Evolutionary conservation across 2,888 invertebrate genomes (phyloP).

Genomic region (Ametastegia equiseti): DNA sequence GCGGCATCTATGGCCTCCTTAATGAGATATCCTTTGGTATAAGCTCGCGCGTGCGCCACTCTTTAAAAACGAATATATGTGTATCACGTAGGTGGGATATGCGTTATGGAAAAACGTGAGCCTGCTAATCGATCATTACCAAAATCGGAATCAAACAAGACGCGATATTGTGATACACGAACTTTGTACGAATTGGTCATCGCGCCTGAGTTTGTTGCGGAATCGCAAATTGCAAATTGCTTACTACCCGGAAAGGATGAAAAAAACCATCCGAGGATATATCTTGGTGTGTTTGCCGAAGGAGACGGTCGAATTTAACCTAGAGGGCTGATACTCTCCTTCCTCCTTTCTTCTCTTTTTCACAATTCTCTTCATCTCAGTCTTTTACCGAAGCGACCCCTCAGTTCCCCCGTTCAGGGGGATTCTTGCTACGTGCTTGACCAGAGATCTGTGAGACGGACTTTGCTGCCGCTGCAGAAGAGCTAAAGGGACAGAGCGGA

Average conservation of each 20-base stretch:
- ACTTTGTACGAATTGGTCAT: not conserved
- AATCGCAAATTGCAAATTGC: too few relatives aligned
- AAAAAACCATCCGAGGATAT: not conserved
- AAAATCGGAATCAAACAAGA: slow-evolving; percentile 16
- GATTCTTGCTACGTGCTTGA: slow-evolving; percentile 31
- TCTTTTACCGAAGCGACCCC: not conserved
- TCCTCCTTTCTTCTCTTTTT: not conserved
- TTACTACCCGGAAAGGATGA: too few relatives aligned
- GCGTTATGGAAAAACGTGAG: not conserved
- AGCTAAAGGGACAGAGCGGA: slow-evolving; percentile 54
- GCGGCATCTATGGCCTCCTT: slow-evolving; percentile 59
- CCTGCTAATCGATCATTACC: slow-evolving; percentile 25
- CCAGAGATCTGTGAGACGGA: slow-evolving; percentile 19
- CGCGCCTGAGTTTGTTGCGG: too few relatives aligned
- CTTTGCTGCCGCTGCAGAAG: slow-evolving; percentile 20
- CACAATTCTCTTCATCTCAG: not conserved
- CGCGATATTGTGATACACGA: not conserved
- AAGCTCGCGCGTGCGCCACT: slow-evolving; percentile 5
- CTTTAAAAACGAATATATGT: not conserved
- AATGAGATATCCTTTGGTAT: slow-evolving; percentile 67
- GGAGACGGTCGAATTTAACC: slow-evolving; percentile 5
- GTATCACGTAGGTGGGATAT: not conserved
- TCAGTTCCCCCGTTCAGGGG: not conserved
- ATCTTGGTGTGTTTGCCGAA: not conserved
- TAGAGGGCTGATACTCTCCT: not conserved